These are phyloP conservation scores for Mamestra brassicae DNA, from an alignment of 2,888 invertebrate genomes.

Conservation along the genomic window DNA sequence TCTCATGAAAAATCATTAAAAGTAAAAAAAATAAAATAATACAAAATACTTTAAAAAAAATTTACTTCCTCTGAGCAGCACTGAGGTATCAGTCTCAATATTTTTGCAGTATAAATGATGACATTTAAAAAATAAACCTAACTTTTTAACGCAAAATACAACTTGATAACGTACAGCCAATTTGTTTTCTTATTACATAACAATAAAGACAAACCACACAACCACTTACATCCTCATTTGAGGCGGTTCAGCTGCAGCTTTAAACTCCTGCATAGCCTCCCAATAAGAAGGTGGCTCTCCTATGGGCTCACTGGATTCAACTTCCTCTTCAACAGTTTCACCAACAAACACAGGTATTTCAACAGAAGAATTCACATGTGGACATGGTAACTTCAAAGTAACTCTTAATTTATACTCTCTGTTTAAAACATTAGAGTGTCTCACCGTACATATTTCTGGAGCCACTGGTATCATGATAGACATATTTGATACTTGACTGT, in stretches of 20 bases:
- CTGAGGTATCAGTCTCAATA: too few relatives aligned
- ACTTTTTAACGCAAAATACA: too few relatives aligned
- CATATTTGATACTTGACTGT: conserved; percentile 20
- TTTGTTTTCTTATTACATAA: too few relatives aligned
- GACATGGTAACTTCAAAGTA: conserved; percentile 45
- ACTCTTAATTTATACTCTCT: conserved; percentile 47
- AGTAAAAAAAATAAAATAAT: neutral
- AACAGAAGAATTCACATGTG: conserved; percentile 35
- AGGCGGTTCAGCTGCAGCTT: neutral
- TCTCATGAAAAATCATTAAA: neutral
- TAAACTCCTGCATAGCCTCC: conserved; percentile 23
- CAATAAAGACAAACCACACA: neutral
- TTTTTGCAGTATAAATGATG: too few relatives aligned
- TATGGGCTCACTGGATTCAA: neutral
- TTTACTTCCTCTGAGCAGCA: too few relatives aligned
- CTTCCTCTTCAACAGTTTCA: conserved; percentile 3
- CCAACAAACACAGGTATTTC: conserved; percentile 50
- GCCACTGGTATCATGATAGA: conserved; percentile 10
- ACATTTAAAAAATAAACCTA: too few relatives aligned
- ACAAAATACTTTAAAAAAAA: too few relatives aligned
- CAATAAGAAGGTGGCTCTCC: conserved; percentile 4
- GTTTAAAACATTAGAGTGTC: conserved; percentile 32
- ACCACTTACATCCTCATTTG: neutral
- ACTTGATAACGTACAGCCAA: too few relatives aligned
- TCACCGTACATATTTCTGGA: conserved; percentile 23